phyloP scores from a whole-genome alignment of 2,113 vertebrate genomes.

The Monopterus albus region DNA sequence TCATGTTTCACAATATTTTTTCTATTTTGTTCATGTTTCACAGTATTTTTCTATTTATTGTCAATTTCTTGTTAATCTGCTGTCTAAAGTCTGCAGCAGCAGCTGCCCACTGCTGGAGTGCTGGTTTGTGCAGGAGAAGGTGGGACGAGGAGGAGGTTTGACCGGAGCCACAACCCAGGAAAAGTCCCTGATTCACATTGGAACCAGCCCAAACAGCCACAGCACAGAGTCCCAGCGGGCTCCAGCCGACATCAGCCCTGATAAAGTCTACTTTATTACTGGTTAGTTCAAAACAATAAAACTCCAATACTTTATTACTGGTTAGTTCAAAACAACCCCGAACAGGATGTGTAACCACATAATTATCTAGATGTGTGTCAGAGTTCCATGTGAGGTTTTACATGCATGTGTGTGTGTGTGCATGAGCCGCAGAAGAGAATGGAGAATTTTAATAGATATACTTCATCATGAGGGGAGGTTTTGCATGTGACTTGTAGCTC shows the following conservation, averaged over 20 bases:
- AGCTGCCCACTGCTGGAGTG: conserved; percentile 80
- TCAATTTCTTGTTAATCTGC: accelerated
- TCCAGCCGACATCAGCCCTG: conserved; percentile 56
- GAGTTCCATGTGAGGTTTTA: no score
- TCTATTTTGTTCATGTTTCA: background rate
- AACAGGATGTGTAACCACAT: no score
- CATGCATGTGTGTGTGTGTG: no score
- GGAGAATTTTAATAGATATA: no score
- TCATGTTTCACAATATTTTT: no score
- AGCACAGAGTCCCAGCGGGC: background rate
- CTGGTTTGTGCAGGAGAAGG: conserved; percentile 81
- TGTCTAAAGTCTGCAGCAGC: conserved; percentile 49
- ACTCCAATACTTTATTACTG: conserved; percentile 72
- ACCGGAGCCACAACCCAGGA: conserved; percentile 74
- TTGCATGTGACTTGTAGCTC: no score
- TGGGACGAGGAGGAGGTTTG: conserved; percentile 70
- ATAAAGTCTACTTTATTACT: conserved; percentile 69
- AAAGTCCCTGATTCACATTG: conserved; percentile 75
- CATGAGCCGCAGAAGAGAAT: no score
- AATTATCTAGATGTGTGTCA: no score
- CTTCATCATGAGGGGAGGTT: no score
- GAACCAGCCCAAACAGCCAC: conserved; percentile 6
- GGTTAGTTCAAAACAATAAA: conserved; percentile 67
- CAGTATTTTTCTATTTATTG: accelerated
- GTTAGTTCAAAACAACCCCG: conserved; percentile 61